Percentiles rank a stretch among this genome's conserved stretches.
phyloP scores from a whole-genome alignment of 2,797 vertebrate genomes.

The Acrocephalus scirpaceus region DNA sequence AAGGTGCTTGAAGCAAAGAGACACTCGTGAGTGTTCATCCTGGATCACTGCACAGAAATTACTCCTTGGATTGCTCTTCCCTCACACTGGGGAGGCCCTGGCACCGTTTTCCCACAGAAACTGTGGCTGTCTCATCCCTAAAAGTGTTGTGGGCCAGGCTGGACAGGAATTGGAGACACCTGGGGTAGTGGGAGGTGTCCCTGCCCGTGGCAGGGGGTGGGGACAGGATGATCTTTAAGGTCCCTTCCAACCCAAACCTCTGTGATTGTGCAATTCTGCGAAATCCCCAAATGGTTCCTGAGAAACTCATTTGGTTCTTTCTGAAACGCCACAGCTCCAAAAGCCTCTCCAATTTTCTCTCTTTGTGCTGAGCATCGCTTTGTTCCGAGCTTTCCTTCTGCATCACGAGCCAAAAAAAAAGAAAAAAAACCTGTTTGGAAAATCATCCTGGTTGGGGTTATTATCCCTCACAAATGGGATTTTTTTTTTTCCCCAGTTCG shows the following conservation, averaged over 20 bases:
- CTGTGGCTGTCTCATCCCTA: neutral
- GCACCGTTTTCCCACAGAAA: neutral
- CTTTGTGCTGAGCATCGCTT: neutral
- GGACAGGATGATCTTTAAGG: neutral
- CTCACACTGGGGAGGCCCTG: neutral
- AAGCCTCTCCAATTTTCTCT: neutral
- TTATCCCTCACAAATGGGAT: neutral
- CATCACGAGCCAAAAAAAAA: neutral
- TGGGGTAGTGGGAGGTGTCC: neutral
- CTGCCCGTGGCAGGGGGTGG: neutral
- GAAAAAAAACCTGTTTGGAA: neutral
- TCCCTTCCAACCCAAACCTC: accelerated
- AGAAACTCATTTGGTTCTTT: neutral
- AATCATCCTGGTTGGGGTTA: neutral
- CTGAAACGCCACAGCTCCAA: neutral
- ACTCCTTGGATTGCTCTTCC: neutral
- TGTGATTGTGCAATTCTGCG: neutral
- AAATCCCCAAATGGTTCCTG: neutral
- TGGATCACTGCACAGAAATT: neutral
- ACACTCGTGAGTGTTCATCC: neutral
- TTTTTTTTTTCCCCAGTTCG: neutral
- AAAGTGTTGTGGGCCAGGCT: neutral
- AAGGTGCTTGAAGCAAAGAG: neutral
- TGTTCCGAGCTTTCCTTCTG: neutral
- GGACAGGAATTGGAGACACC: accelerated